These are phyloP conservation scores for Gambelia wislizenii DNA, from an alignment of 2,797 vertebrate genomes.

Conservation along the genomic window DNA sequence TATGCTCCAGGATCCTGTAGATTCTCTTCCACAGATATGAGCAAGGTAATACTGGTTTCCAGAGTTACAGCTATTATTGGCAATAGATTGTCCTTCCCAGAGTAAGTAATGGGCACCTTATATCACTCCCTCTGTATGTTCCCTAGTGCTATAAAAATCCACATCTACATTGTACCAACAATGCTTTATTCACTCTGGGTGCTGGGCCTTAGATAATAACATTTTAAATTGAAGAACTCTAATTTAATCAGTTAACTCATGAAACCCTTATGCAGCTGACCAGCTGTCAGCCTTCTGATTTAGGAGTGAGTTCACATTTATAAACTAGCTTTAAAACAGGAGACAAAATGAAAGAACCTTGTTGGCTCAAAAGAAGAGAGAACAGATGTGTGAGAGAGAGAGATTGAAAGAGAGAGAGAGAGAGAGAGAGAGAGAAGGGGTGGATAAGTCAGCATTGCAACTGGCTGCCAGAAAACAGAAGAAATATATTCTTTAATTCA, in stretches of 20 bases:
- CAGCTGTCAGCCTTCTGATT: conserved; percentile 5
- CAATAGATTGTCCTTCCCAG: conserved; percentile 65
- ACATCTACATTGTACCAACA: conserved; percentile 47
- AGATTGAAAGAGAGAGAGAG: neutral
- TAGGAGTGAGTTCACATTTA: neutral
- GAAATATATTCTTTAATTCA: neutral
- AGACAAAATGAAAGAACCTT: conserved; percentile 39
- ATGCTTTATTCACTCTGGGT: conserved; percentile 42
- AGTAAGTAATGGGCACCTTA: conserved; percentile 60
- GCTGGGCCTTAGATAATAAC: conserved; percentile 45
- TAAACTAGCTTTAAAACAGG: neutral
- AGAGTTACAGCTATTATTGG: conserved; percentile 62
- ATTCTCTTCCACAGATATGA: conserved; percentile 51
- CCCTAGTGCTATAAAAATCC: conserved; percentile 50
- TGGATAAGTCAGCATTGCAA: neutral
- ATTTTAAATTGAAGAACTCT: conserved; percentile 60
- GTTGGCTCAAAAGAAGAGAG: conserved; percentile 34
- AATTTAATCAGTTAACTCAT: conserved; percentile 59
- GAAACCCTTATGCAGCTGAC: conserved; percentile 45
- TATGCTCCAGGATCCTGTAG: conserved; percentile 4
- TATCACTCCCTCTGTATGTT: conserved; percentile 48
- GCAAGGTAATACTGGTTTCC: conserved; percentile 55
- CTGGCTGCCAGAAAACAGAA: neutral
- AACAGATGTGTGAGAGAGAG: neutral
- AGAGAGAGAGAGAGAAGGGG: neutral